Base-by-base conservation (phyloP, 2,797 vertebrate species). In the Takifugu ocellatus region DNA sequence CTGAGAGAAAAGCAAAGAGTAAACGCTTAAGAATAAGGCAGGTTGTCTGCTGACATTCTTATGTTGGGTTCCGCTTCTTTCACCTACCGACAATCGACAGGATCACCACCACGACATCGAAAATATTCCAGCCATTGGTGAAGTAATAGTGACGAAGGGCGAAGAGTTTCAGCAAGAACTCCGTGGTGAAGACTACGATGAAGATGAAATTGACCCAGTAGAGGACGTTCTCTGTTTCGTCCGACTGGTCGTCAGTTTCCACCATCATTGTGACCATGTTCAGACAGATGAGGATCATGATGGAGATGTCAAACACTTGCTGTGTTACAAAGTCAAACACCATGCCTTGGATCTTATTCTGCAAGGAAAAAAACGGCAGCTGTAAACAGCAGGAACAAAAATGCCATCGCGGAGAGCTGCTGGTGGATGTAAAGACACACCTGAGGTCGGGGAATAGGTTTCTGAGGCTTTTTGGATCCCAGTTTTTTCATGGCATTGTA, bases 201-300 rank as follows among this genome's bases (percentile, higher is more conserved):
- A 99, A 99, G 62, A 99, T 96, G 54, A 99, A 92, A 86, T 99
- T 99, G 79, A 99, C 93, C 97, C 96, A 98, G 87, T 98, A 98
- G 1, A 99, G 92, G 65, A 99, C 95, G 29, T 68, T 86, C 81
- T 98, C 96, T 14, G 96, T 96, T 80, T 98, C 93, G 48, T 91
- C 74, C 42, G 93, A 98, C 72, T 99, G 97, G 0, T 94, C 94
- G 0, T 99, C 97, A 0, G 97, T 99, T 88, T 99, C 97, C 79
- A 99, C 96, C 97, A 99, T 99, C 97, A 99, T 99, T 16, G 97
- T 99, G 53, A 99, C 96, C 97, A 99, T 99, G 91, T 99, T 99
- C 83, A 99, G 94, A 90, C 97, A 99, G 70, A 99, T 99, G 62
- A 99, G 93, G 65, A 99, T 97, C 97, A 99, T 99, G 87, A 99